phyloP scores from a whole-genome alignment of 1,140 invertebrate species.

The Drosophila erecta region DNA sequence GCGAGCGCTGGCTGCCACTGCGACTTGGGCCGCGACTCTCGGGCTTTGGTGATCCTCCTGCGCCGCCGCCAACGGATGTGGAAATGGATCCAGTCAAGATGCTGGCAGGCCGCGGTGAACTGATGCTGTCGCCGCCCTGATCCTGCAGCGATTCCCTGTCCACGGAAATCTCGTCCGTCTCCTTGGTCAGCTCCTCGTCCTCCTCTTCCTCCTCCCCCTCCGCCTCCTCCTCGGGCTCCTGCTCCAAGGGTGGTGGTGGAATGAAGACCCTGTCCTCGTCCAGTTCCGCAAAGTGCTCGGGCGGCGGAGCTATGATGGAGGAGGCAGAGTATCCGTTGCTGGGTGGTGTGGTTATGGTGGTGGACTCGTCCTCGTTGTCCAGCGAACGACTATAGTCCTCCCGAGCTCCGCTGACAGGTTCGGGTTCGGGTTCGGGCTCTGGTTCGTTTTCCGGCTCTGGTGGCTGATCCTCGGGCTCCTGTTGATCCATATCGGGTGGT shows the following conservation, averaged over 20 bases:
- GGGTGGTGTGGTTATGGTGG: constrained; percentile 79
- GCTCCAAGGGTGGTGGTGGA: constrained; percentile 57
- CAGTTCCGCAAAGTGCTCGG: constrained; percentile 71
- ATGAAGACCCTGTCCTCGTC: constrained; percentile 68
- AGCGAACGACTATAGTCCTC: constrained; percentile 71
- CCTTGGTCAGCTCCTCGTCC: constrained; percentile 69
- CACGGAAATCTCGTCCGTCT: constrained; percentile 67
- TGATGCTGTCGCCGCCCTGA: constrained; percentile 59
- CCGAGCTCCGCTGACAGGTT: constrained; percentile 36
- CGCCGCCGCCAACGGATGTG: constrained; percentile 19
- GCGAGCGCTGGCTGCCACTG: constrained; percentile 65
- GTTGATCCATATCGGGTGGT: constrained; percentile 14
- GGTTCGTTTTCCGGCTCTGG: constrained; percentile 18
- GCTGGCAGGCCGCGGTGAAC: constrained; percentile 65
- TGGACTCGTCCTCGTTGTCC: constrained; percentile 78
- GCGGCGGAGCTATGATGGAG: constrained; percentile 76
- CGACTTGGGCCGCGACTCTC: constrained; percentile 73
- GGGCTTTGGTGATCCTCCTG: constrained; percentile 41
- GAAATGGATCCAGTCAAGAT: constrained; percentile 62
- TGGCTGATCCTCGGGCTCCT: constrained; percentile 34
- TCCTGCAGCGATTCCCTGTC: constrained; percentile 68
- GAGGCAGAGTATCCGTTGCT: constrained; percentile 81
- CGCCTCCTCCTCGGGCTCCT: constrained; percentile 31
- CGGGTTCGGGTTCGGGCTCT: constrained; percentile 11
- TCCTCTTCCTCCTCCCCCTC: constrained; percentile 38